Conservation (phyloP, 2,888 invertebrate genomes). For the Scaptomyza caliginosa region DNA sequence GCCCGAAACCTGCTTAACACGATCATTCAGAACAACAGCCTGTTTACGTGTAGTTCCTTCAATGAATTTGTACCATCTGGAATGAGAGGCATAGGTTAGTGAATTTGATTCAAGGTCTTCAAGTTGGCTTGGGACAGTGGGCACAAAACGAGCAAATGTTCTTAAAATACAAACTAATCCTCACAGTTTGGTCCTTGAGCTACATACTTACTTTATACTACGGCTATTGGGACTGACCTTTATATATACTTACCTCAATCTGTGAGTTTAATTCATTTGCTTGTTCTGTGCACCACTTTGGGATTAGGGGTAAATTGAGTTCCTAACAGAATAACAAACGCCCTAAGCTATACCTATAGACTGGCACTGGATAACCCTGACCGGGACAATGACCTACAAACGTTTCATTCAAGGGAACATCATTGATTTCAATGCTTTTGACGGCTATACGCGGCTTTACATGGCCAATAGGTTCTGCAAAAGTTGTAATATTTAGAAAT, state of each 20-base stretch:
- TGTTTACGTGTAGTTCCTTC: slow-evolving; percentile 94
- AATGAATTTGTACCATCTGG: slow-evolving; percentile 97
- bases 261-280: slow-evolving; percentile 37
- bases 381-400: slow-evolving; percentile 86
- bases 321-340: slow-evolving; percentile 29
- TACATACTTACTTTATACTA: slow-evolving; percentile 39
- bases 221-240: no score
- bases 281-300: slow-evolving; percentile 47
- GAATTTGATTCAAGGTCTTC: not conserved
- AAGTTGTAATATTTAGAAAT: slow-evolving; percentile 3
- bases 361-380: slow-evolving; percentile 88
- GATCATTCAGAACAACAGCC: slow-evolving; percentile 94
- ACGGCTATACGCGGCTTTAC: slow-evolving; percentile 81
- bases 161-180: not conserved
- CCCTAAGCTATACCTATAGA: slow-evolving; percentile 87
- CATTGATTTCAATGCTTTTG: slow-evolving; percentile 82
- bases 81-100: slow-evolving; percentile 82
- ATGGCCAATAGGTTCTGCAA: slow-evolving; percentile 82
- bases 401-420: slow-evolving; percentile 62
- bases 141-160: slow-evolving; percentile 57
- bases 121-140: slow-evolving; percentile 28
- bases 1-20: slow-evolving; percentile 96
- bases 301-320: not conserved
- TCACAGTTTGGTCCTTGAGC: not conserved
- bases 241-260: slow-evolving; percentile 49